These are phyloP conservation scores for Phania funesta DNA, from an alignment of 2,888 invertebrate species.

Conservation along the genomic window DNA sequence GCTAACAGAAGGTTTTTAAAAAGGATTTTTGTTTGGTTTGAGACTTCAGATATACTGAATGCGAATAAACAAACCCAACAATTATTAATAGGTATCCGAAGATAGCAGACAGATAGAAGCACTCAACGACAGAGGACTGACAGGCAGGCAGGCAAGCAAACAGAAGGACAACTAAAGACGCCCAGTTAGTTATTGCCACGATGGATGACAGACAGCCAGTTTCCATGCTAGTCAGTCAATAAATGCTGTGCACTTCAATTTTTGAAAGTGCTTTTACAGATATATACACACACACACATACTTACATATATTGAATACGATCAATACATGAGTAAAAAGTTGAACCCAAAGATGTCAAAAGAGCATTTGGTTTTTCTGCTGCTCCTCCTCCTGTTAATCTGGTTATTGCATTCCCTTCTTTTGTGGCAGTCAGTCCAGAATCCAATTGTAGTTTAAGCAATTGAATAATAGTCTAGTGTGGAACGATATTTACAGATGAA, in stretches of 20 bases:
- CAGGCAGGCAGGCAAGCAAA: neutral
- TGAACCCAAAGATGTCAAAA: slow-evolving; percentile 38
- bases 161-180: neutral
- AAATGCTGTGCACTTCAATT: slow-evolving; percentile 25
- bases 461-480: slow-evolving; percentile 41
- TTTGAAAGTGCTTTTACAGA: slow-evolving; percentile 20
- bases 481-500: slow-evolving; percentile 32
- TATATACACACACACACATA: neutral
- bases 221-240: slow-evolving; percentile 44
- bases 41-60: slow-evolving; percentile 28
- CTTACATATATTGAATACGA: slow-evolving; percentile 4
- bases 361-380: slow-evolving; percentile 27
- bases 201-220: slow-evolving; percentile 33
- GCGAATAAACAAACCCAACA: slow-evolving; percentile 24
- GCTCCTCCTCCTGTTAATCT: neutral
- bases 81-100: slow-evolving; percentile 21
- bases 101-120: slow-evolving; percentile 20
- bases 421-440: slow-evolving; percentile 21
- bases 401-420: slow-evolving; percentile 9
- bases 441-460: slow-evolving; percentile 31
- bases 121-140: neutral
- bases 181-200: slow-evolving; percentile 21
- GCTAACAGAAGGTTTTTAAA: slow-evolving; percentile 10
- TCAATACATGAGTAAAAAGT: slow-evolving; percentile 33
- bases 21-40: slow-evolving; percentile 40